phyloP scores from a whole-genome alignment of 2,797 vertebrate species.

The Chromobotia macracanthus region DNA sequence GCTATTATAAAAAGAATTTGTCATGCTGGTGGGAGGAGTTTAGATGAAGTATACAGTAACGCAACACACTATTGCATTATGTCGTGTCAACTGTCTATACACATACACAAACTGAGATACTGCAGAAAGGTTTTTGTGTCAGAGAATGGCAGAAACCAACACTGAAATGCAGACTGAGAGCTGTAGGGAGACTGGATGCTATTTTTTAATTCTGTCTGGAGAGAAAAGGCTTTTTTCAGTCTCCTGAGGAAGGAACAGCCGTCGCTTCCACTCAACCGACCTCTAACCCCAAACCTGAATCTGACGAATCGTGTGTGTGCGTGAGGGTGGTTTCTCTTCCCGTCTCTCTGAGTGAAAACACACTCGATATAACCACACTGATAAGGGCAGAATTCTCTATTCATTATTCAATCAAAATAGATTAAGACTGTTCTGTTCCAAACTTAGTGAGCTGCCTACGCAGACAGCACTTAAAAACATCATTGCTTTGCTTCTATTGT shows the following conservation, averaged over 20 bases:
- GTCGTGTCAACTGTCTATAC: neutral
- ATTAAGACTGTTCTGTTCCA: neutral
- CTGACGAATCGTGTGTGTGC: neutral
- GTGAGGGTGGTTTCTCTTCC: conserved; percentile 4
- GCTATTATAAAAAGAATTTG: neutral
- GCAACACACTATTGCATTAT: neutral
- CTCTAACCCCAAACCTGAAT: conserved; percentile 13
- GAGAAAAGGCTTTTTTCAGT: neutral
- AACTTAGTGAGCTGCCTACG: neutral
- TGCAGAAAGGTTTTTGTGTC: neutral
- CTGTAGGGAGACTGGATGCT: neutral
- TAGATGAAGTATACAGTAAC: neutral
- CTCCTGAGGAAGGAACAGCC: conserved; percentile 26
- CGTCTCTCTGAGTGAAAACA: neutral
- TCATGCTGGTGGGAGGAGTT: neutral
- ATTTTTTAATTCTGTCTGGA: conserved; percentile 4
- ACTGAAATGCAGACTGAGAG: conserved; percentile 13
- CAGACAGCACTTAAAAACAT: neutral
- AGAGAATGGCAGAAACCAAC: neutral
- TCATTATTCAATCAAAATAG: conserved; percentile 2
- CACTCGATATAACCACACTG: neutral
- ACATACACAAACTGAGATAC: neutral
- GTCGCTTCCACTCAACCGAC: conserved; percentile 15
- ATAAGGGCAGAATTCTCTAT: neutral
- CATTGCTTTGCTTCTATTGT: neutral